Conservation (phyloP, 2,113 vertebrate genomes). For the Calidris pugnax region DNA sequence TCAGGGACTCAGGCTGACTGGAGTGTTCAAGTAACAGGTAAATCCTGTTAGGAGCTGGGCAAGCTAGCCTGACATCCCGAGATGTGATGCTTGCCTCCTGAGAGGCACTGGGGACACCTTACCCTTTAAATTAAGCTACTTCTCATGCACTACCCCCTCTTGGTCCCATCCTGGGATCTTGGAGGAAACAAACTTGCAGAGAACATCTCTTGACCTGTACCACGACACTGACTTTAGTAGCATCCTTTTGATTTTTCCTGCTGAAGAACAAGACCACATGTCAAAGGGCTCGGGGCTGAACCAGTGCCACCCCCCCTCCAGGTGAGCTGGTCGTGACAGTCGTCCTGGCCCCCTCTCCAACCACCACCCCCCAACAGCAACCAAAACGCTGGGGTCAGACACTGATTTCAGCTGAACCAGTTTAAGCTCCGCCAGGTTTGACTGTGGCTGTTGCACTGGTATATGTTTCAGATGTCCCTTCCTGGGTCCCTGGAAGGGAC, state of each 20-base stretch:
- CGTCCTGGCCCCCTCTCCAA: rapidly evolving
- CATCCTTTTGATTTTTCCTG: background rate
- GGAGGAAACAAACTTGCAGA: background rate
- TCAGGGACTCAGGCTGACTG: background rate
- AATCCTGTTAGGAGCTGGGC: background rate
- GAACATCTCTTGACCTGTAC: background rate
- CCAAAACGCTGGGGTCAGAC: background rate
- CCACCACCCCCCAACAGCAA: rapidly evolving
- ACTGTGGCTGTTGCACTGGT: background rate
- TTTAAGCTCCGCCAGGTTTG: background rate
- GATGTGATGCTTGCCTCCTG: background rate
- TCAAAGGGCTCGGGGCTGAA: background rate
- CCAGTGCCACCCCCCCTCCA: background rate
- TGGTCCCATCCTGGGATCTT: background rate
- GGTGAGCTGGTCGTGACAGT: background rate
- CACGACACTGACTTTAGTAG: background rate
- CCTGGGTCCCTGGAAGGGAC: background rate
- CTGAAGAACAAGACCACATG: background rate
- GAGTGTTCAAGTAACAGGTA: background rate
- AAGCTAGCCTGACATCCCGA: background rate
- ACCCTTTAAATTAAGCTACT: background rate
- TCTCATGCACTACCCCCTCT: background rate
- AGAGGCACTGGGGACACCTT: background rate
- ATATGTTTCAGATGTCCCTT: background rate
- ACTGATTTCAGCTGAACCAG: background rate